Evolutionary conservation across 2,797 vertebrate genomes (phyloP), one percentile per base, ranked within the genome.

Genomic region (Myripristis jacobus): DNA sequence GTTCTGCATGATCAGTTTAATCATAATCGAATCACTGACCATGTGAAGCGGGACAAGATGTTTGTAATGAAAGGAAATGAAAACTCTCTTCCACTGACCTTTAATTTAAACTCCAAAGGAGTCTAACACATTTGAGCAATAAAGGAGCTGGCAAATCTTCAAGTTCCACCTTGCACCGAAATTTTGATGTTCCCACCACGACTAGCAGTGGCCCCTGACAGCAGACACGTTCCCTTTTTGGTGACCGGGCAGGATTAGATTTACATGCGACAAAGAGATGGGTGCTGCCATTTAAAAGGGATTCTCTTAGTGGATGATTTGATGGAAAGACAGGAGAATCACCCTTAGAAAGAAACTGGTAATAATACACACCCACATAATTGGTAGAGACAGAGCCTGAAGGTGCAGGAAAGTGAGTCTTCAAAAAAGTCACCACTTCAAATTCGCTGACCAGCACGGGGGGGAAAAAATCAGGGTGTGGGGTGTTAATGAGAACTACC

Each of bases 241-340:
- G 2, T 12, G 11, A 38, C 36, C 13, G 36, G 11, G 36, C 36
- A 38, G 36, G 36, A 12, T 38, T 13, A 38, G 36, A 75, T 46
- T 48, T n/a, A 29, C 36, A 24, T 36, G 38, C 56, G 48, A 54
- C 63, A 71, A 70, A 77, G 54, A 16, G 54, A 48, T 41, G 55
- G 52, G 36, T 13, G 52, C 56, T 58, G 63, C 59, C 57, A 79
- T 62, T 51, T 56, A 68, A 69, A 56, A 43, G 22, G 22, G 55
- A 60, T 73, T 70, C 63, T 67, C 47, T 66, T 56, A 56, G 55
- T 59, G 15, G 58, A 38, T 12, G 25, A 44, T 51, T 56, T 66
- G 38, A 66, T 60, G 36, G 36, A n/a, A 66, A 63, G 36, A 13
- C 12, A 38, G 2, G 36, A 38, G 6, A 38, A 38, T 13, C 11